Conservation (phyloP, 2,888 invertebrate species). For the Erynnis tages region DNA sequence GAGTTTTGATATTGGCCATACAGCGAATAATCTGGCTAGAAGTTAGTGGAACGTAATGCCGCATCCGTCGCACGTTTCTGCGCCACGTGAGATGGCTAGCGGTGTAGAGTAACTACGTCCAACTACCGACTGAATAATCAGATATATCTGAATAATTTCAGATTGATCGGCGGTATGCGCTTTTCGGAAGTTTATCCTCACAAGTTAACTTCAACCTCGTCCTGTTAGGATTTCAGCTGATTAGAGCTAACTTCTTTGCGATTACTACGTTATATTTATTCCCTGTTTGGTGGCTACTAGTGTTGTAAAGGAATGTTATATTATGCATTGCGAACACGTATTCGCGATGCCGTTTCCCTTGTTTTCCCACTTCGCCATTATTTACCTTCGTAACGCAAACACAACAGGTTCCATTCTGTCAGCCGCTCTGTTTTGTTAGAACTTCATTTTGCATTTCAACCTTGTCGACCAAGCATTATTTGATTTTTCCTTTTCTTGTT, state of each 20-base stretch:
- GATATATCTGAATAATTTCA: no score
- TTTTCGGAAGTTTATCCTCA: no score
- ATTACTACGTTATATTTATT: background rate
- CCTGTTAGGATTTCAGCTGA: no score
- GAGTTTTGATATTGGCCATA: background rate
- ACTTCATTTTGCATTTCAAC: background rate
- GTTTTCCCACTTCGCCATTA: constrained; percentile 1
- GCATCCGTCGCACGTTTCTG: constrained; percentile 11
- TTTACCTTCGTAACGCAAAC: background rate
- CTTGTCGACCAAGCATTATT: background rate
- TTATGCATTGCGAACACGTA: constrained; percentile 5
- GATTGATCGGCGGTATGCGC: no score
- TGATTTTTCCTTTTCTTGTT: constrained; percentile 1
- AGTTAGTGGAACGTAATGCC: background rate
- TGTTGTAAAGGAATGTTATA: background rate
- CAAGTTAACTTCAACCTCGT: no score
- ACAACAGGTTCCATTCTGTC: background rate
- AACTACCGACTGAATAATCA: no score
- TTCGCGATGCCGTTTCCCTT: background rate
- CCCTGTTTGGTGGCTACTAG: background rate
- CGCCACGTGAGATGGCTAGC: constrained; percentile 5
- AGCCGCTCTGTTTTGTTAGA: background rate
- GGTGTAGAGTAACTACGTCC: background rate
- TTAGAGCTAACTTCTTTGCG: no score
- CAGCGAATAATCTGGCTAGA: background rate